phyloP scores from a whole-genome alignment of 2,113 vertebrate genomes.

The Mormyrus iriodes region DNA sequence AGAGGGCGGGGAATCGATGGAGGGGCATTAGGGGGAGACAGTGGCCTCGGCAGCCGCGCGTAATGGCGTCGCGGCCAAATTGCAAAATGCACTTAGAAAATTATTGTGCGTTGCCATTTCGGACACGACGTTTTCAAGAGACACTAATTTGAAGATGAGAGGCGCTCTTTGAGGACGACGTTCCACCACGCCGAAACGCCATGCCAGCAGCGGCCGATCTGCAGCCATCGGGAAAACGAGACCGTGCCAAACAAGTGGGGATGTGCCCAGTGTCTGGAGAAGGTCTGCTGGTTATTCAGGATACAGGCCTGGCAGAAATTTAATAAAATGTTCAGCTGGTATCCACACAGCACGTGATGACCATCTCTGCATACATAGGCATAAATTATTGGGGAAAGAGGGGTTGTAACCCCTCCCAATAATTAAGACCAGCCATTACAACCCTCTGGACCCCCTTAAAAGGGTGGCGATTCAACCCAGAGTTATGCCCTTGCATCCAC shows the following conservation, averaged over 20 bases:
- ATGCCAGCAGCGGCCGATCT: not conserved
- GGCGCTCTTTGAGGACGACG: not conserved
- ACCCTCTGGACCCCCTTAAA: not conserved
- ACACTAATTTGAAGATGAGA: conserved; percentile 19
- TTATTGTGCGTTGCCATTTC: not conserved
- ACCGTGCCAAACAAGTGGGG: not conserved
- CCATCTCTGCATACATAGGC: not conserved
- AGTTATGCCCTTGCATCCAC: not conserved
- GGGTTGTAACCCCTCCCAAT: not conserved
- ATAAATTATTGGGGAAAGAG: not conserved
- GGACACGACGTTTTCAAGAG: conserved; percentile 2
- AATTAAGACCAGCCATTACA: not conserved
- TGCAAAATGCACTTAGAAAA: conserved; percentile 22
- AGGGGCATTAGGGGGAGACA: not conserved
- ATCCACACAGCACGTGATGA: not conserved
- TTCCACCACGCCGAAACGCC: not conserved
- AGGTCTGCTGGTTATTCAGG: not conserved
- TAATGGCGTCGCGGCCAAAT: not conserved
- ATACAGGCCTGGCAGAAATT: not conserved
- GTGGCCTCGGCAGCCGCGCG: not conserved
- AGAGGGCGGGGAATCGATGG: conserved; percentile 9
- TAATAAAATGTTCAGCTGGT: not conserved
- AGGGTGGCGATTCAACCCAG: not conserved
- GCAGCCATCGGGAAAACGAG: not conserved
- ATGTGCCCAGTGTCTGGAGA: not conserved